These are phyloP conservation scores for Lophura nycthemera DNA, from an alignment of 2,113 vertebrate species.

Conservation along the genomic window DNA sequence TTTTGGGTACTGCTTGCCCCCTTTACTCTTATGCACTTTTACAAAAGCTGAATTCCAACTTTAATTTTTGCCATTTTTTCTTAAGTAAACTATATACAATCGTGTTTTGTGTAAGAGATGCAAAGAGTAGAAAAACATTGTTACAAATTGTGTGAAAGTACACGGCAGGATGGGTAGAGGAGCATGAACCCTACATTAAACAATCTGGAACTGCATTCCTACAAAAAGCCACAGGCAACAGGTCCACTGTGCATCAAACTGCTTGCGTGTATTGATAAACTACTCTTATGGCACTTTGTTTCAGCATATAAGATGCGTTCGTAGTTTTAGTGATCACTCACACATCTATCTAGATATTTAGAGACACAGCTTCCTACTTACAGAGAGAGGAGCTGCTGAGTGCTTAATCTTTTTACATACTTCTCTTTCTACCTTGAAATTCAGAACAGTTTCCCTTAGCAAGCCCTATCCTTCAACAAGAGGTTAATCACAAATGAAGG, in stretches of 20 bases:
- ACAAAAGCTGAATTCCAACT: not conserved
- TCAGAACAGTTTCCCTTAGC: not conserved
- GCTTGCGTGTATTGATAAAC: not conserved
- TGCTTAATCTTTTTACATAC: not conserved
- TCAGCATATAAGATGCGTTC: not conserved
- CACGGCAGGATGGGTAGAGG: not conserved
- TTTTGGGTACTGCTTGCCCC: not conserved
- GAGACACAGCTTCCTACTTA: not conserved
- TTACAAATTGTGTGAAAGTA: not conserved
- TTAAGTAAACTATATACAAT: not conserved
- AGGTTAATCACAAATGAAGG: not conserved
- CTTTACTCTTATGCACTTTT: not conserved
- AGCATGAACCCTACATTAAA: not conserved
- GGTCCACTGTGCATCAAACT: fast-evolving
- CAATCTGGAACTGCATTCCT: not conserved
- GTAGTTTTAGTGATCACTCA: not conserved
- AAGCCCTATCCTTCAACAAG: not conserved
- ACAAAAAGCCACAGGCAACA: not conserved
- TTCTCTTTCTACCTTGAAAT: not conserved
- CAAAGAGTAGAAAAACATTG: not conserved
- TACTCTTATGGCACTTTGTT: not conserved
- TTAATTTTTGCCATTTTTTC: not conserved
- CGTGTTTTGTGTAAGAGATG: not conserved
- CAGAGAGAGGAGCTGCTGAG: not conserved
- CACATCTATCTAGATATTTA: not conserved